phyloP scores from a whole-genome alignment of 2,797 vertebrate species.

The Pseudocheirus occidentalis region DNA sequence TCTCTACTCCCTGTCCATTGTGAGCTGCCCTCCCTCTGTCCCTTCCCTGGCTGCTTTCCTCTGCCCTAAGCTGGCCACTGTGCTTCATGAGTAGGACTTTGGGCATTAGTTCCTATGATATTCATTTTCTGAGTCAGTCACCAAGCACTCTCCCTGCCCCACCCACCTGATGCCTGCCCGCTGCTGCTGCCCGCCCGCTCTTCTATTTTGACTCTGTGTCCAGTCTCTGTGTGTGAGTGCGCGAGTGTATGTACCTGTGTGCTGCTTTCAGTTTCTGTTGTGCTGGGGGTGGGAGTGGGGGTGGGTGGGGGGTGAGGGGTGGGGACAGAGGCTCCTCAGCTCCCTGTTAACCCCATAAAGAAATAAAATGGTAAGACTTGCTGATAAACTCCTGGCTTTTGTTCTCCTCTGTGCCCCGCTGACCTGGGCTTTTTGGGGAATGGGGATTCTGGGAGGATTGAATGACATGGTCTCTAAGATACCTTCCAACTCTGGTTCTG shows the following conservation, averaged over 20 bases:
- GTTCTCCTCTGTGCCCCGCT: slow-evolving; percentile 51
- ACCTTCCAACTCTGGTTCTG: neutral
- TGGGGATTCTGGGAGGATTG: neutral
- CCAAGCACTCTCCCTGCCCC: slow-evolving; percentile 80
- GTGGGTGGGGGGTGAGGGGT: neutral
- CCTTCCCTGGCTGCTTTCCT: slow-evolving; percentile 80
- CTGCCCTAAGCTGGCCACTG: slow-evolving; percentile 85
- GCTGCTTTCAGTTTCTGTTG: slow-evolving; percentile 90
- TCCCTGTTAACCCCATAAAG: slow-evolving; percentile 90
- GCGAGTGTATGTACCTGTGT: slow-evolving; percentile 88
- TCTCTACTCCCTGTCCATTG: slow-evolving; percentile 74
- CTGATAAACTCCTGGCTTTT: slow-evolving; percentile 81
- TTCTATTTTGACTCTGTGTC: slow-evolving; percentile 89
- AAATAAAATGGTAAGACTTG: slow-evolving; percentile 91
- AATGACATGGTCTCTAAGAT: neutral
- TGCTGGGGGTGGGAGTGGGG: slow-evolving; percentile 81
- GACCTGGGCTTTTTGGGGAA: neutral
- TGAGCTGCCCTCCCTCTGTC: slow-evolving; percentile 63
- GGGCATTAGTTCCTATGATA: slow-evolving; percentile 90
- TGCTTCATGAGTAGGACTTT: slow-evolving; percentile 91
- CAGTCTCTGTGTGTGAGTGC: slow-evolving; percentile 61
- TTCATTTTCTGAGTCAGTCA: slow-evolving; percentile 89
- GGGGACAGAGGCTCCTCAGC: slow-evolving; percentile 83
- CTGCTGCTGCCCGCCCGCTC: slow-evolving; percentile 82
- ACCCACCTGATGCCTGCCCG: slow-evolving; percentile 66